These are phyloP conservation scores for Campoplex capitator DNA, from an alignment of 2,888 invertebrate species.

Conservation along the genomic window DNA sequence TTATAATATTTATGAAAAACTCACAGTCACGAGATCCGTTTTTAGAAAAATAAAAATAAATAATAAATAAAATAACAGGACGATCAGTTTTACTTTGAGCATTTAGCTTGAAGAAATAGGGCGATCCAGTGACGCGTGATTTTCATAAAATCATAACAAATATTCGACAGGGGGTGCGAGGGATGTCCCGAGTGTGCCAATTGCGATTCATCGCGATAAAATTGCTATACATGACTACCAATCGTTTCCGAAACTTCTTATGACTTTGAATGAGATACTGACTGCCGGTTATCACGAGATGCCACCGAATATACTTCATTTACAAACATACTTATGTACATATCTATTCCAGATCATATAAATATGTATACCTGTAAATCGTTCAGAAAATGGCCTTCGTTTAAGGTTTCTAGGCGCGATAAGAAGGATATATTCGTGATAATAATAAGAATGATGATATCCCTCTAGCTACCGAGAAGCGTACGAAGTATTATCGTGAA, in stretches of 20 bases:
- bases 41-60: too few relatives aligned
- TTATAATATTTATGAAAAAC: constrained; percentile 37
- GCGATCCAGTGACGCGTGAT: constrained; percentile 6
- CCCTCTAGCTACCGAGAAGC: constrained; percentile 10
- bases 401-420: constrained; percentile 31
- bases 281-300: constrained; percentile 75
- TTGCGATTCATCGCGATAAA: not conserved
- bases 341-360: not conserved
- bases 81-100: not conserved
- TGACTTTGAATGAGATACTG: constrained; percentile 50
- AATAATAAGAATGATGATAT: constrained; percentile 11
- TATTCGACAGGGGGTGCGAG: constrained; percentile 15
- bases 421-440: constrained; percentile 18
- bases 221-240: constrained; percentile 11
- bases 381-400: constrained; percentile 40
- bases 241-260: constrained; percentile 48
- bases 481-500: constrained; percentile 40
- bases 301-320: constrained; percentile 66
- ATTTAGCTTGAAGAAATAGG: constrained; percentile 5
- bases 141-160: constrained; percentile 19
- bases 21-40: constrained; percentile 38
- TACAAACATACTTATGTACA: constrained; percentile 28
- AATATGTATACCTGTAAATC: constrained; percentile 11
- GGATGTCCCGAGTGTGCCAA: constrained; percentile 58
- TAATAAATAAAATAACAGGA: not conserved